Evolutionary conservation across 2,888 invertebrate species (phyloP).

Genomic region (Subacronicta megacephala): DNA sequence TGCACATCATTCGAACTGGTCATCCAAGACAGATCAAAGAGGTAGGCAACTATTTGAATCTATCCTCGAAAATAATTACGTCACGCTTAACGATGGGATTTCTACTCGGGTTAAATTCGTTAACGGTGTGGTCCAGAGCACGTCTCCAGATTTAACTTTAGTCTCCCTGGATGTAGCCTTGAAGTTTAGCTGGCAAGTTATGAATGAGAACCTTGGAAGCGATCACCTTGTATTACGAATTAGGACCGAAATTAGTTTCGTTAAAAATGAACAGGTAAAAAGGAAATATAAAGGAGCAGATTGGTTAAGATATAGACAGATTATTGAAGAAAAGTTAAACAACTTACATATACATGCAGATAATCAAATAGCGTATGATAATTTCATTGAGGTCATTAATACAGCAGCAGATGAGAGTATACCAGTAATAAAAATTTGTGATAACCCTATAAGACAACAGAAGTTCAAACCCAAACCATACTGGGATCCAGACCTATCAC

Average conservation of each 20-base stretch:
- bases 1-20: slow-evolving; percentile 4
- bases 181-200: slow-evolving; percentile 2
- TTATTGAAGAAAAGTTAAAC: background rate
- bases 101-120: slow-evolving; percentile 3
- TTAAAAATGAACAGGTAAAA: too few relatives aligned
- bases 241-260: background rate
- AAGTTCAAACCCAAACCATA: slow-evolving; percentile 7
- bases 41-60: background rate
- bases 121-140: background rate
- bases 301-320: slow-evolving; percentile 5
- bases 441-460: slow-evolving; percentile 2
- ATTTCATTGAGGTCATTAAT: background rate
- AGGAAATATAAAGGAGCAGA: slow-evolving; percentile 5
- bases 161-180: background rate
- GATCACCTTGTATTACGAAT: slow-evolving; percentile 5
- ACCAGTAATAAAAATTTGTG: slow-evolving; percentile 1
- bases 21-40: background rate
- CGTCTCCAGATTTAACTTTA: background rate
- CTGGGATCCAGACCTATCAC: slow-evolving; percentile 1
- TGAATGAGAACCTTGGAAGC: slow-evolving; percentile 5
- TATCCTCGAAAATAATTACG: background rate
- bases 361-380: slow-evolving; percentile 5
- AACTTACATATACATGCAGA: background rate
- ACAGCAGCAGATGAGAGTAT: background rate
- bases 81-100: background rate